Evolutionary conservation across 2,113 vertebrate species (phyloP).

Genomic region (Cyanoramphus novaezelandiae): DNA sequence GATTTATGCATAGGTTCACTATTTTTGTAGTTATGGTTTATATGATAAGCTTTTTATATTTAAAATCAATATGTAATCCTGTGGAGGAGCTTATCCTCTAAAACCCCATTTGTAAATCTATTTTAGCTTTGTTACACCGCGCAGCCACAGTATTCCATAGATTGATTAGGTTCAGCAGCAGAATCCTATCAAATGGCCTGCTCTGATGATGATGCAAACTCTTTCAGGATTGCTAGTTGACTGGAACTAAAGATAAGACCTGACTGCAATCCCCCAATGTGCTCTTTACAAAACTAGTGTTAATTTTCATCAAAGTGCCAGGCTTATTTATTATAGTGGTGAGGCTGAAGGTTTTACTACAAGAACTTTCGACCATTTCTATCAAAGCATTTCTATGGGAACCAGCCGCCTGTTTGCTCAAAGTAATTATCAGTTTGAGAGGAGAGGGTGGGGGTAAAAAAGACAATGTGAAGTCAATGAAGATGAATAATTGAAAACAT

Average conservation of each 20-base stretch:
- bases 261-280: constrained; percentile 83
- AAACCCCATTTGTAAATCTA: constrained; percentile 99
- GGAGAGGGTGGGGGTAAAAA: accelerated
- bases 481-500: constrained; percentile 40
- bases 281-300: constrained; percentile 84
- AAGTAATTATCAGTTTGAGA: constrained; percentile 67
- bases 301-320: constrained; percentile 84
- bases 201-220: constrained; percentile 98
- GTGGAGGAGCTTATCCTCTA: constrained; percentile 99
- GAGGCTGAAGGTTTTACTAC: constrained; percentile 69
- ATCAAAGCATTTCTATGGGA: constrained; percentile 65
- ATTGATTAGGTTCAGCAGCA: constrained; percentile 97
- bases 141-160: constrained; percentile 91
- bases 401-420: constrained; percentile 42
- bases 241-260: constrained; percentile 92
- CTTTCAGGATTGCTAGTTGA: constrained; percentile 96
- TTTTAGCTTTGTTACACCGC: constrained; percentile 99
- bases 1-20: constrained; percentile 98
- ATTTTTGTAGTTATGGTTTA: constrained; percentile 97
- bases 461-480: constrained; percentile 42
- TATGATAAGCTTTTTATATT: constrained; percentile 99
- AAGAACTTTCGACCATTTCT: constrained; percentile 71
- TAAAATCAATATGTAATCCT: constrained; percentile 99
- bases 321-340: constrained; percentile 72
- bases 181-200: constrained; percentile 95